phyloP scores from a whole-genome alignment of 2,888 invertebrate species.

The Aphidius colemani region DNA sequence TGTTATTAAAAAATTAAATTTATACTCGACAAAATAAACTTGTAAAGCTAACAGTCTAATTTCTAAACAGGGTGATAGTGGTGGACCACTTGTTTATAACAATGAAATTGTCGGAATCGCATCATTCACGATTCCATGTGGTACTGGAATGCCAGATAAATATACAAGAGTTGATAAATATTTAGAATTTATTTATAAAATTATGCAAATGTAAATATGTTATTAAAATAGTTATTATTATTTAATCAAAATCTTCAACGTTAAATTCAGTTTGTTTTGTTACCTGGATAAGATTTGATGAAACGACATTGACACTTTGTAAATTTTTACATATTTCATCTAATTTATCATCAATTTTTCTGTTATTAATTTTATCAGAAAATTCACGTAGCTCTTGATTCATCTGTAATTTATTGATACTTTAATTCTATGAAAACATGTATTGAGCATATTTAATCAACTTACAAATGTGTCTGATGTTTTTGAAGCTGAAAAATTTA shows the following conservation, averaged over 20 bases:
- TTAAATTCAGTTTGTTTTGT: not conserved
- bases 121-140: conserved; percentile 29
- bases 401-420: not conserved
- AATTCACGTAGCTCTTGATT: conserved; percentile 1
- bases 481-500: not conserved
- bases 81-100: conserved; percentile 35
- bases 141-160: conserved; percentile 31
- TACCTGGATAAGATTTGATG: not conserved
- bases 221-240: not conserved
- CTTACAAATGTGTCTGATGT: not conserved
- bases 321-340: conserved; percentile 11
- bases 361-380: conserved; percentile 6
- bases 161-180: conserved; percentile 33
- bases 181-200: conserved; percentile 24
- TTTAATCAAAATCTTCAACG: too few relatives aligned
- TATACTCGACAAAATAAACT: too few relatives aligned
- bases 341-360: conserved; percentile 14
- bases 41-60: too few relatives aligned
- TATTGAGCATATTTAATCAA: not conserved
- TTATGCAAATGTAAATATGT: not conserved
- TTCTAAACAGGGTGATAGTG: conserved; percentile 39
- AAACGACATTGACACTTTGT: not conserved
- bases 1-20: not conserved
- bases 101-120: conserved; percentile 33
- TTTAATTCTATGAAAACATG: not conserved